Evolutionary conservation across 2,113 vertebrate species (phyloP).

Genomic region (Proterorhinus semilunaris): DNA sequence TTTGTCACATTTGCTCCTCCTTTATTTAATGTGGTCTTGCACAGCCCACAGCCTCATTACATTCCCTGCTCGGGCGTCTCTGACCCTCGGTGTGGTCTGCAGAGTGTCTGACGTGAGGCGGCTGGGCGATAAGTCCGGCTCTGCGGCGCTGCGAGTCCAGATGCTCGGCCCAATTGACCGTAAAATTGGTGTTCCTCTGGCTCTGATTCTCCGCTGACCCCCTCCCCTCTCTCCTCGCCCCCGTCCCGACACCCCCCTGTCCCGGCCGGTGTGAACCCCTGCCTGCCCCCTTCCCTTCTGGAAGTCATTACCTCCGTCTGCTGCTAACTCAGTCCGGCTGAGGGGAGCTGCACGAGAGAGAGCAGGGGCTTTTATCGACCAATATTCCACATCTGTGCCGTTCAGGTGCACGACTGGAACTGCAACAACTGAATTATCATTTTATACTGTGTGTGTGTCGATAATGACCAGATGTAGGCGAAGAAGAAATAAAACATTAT

Average conservation of each 20-base stretch:
- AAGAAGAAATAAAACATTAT: background rate
- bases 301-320: slow-evolving; percentile 95
- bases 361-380: slow-evolving; percentile 77
- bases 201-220: slow-evolving; percentile 77
- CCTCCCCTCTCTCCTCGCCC: slow-evolving; percentile 63
- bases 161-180: slow-evolving; percentile 95
- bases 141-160: slow-evolving; percentile 86
- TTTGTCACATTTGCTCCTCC: background rate
- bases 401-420: slow-evolving; percentile 84
- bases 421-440: slow-evolving; percentile 27
- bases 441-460: background rate
- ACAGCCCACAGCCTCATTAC: background rate
- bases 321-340: slow-evolving; percentile 79
- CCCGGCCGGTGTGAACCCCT: slow-evolving; percentile 71
- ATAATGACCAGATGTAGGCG: background rate
- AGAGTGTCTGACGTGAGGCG: slow-evolving; percentile 59
- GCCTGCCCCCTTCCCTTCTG: slow-evolving; percentile 84
- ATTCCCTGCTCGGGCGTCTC: background rate
- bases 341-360: slow-evolving; percentile 94
- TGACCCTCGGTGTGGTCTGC: slow-evolving; percentile 44
- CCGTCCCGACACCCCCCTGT: slow-evolving; percentile 67
- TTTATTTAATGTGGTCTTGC: background rate
- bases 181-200: slow-evolving; percentile 93
- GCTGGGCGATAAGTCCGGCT: slow-evolving; percentile 78
- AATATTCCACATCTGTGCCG: slow-evolving; percentile 84